Evolutionary conservation across 2,113 vertebrate species (phyloP).

Genomic region (Xenopus laevis): DNA sequence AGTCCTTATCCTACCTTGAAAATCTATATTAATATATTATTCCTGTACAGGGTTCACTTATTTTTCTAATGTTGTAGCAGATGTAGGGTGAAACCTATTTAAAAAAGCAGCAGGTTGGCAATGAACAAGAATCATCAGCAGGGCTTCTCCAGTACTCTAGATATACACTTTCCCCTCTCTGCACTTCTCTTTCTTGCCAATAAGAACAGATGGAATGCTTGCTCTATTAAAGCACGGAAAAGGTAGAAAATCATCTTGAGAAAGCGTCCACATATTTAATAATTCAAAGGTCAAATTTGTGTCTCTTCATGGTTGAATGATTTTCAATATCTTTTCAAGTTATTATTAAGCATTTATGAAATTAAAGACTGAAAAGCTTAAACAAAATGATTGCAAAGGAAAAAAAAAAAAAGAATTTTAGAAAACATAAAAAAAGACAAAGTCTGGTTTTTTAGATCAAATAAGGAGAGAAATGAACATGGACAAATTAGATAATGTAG

Average conservation of each 20-base stretch:
- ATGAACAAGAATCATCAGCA: conserved; percentile 34
- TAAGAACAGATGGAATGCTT: conserved; percentile 42
- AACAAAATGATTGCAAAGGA: conserved; percentile 10
- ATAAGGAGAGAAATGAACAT: neutral
- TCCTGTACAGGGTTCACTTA: no score
- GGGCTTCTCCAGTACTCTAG: conserved; percentile 37
- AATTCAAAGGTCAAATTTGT: conserved; percentile 46
- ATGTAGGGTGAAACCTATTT: conserved; percentile 41
- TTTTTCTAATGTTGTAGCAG: conserved; percentile 25
- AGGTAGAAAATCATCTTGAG: conserved; percentile 40
- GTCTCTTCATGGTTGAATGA: conserved; percentile 33
- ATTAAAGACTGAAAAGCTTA: conserved; percentile 1
- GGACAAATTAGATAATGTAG: no score
- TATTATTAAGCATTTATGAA: conserved; percentile 20
- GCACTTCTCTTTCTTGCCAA: conserved; percentile 35
- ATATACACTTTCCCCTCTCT: conserved; percentile 28
- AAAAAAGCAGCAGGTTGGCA: conserved; percentile 36
- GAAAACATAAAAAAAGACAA: neutral
- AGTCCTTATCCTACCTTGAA: no score
- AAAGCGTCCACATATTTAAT: conserved; percentile 42
- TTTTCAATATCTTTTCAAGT: conserved; percentile 22
- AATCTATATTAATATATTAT: no score
- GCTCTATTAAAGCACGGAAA: conserved; percentile 34
- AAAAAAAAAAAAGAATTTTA: conserved; percentile 13
- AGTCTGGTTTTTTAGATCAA: neutral